Base-by-base conservation (phyloP, 2,888 invertebrate genomes). In the Drosophila nigricruria region DNA sequence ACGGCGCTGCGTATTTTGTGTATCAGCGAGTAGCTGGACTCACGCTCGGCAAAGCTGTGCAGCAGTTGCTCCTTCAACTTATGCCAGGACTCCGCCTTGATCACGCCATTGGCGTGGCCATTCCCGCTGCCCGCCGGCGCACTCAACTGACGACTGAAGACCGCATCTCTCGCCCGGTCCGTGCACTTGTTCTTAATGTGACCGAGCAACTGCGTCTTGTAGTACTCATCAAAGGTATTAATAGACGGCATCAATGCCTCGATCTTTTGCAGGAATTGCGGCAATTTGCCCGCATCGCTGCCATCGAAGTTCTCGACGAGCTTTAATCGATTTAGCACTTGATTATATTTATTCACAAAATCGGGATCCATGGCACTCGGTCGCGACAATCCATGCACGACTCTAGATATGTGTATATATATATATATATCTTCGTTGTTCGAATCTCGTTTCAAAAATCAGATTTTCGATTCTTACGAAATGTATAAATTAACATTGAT, bases 401-500 rank as follows among this genome's bases (percentile, higher is more conserved):
- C 16, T 34, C 2, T 67, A 36, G 25, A 45, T 77, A 77, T 77
- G 9, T 45, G 16, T 45, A 14, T 20, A 43, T 38, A 5, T 2
- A 3, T 5, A 0, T 42, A 18, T 45, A 16, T 25, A 50, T 14
- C 49, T 49, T 20, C 20, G 34, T 6, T 23, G 23, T 14, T 30
- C 45, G 45, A 67, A 47, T 54, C 50, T 10, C 61, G 70, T 50
- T 60, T 43, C 47, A 34, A 71, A 70, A 49, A 12, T 49, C 70
- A 53, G 25, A 60, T 77, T 80, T 75, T 71, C 57, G 81, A 77
- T 86, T 89, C 85, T 85, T 89, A 77, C 79, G 77, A 89, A 88
- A 89, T 81, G 89, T 76, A 86, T 89, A 88, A 86, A 86, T 86
- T 86, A 86, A 86, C 90, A 86, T 86, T 88, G 73, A 86, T 86